Evolutionary conservation across 2,797 vertebrate genomes (phyloP), one percentile per base, ranked within the genome.

Genomic region (Chaenodraco wilsoni): DNA sequence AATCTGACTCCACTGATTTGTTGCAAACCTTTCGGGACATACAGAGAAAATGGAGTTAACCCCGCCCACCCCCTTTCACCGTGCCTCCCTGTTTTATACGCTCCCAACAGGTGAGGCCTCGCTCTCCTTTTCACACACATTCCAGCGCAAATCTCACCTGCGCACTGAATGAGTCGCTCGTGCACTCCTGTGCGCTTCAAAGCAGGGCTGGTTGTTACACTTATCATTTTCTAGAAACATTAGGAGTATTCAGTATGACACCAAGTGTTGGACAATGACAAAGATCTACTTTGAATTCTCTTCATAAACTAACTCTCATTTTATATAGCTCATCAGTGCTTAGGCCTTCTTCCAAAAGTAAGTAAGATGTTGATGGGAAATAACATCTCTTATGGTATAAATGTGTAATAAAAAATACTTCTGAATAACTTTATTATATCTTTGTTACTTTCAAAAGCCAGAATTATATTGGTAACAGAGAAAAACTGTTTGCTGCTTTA

Each of bases 91-190:
- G 59, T 54, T 48, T 31, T 3, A 17, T 19, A 44, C 84, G 69
- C 81, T 69, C 69, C 81, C 62, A 67, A 66, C 88, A 92, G 92
- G 92, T 92, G 85, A 93, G 89, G 84, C 87, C 58, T 40, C 37
- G 12, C 69, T 65, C 75, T 63, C 55, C 64, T 21, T 66, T 49
- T 31, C 59, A 27, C 21, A 6, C 45, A 50, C 90, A 87, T 90
- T 87, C 86, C 89, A 19, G 74, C 59, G 23, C 66, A 72, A 15
- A 37, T 3, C 50, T 75, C 64, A 70, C 76, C 72, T 65, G 72
- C 27, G 31, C 9, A 23, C 9, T 27, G 44, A 66, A 12, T 5
- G 11, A 23, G 15, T 52, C 1, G 43, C 61, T 14, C 57, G 1
- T 0, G n/a, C 13, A 19, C 52, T 33, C 14, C 15, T 33, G 0